phyloP scores from a whole-genome alignment of 2,113 vertebrate genomes.

The Rattus rattus region DNA sequence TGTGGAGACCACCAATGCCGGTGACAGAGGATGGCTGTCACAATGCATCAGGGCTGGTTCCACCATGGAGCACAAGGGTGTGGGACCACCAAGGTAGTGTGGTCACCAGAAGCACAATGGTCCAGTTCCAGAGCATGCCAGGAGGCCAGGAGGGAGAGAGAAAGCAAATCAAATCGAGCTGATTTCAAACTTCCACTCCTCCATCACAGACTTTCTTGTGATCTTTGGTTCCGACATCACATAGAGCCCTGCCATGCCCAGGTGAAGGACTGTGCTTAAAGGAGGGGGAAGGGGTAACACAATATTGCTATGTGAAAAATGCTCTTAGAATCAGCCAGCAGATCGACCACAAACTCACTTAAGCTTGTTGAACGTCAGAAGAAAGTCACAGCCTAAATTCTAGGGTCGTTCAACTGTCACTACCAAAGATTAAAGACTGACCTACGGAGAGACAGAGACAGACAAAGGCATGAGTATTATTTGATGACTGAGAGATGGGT shows the following conservation, averaged over 20 bases:
- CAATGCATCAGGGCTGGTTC: not conserved
- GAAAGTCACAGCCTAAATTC: not conserved
- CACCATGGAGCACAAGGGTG: not conserved
- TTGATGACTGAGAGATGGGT: not conserved
- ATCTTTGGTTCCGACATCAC: not conserved
- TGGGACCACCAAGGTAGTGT: not conserved
- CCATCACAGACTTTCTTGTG: not conserved
- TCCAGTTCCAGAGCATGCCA: not conserved
- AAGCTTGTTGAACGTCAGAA: not conserved
- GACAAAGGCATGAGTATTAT: not conserved
- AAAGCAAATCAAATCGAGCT: not conserved
- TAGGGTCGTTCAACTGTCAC: not conserved
- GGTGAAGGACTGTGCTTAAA: not conserved
- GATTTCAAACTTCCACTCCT: slow-evolving; percentile 20
- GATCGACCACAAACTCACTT: not conserved
- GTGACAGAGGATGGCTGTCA: not conserved
- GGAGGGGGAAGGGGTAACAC: not conserved
- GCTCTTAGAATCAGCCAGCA: not conserved
- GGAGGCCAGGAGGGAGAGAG: not conserved
- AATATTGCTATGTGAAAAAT: not conserved
- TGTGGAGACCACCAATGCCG: not conserved
- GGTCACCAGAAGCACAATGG: not conserved
- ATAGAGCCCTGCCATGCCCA: not conserved
- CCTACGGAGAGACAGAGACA: not conserved
- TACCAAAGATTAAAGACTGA: not conserved